A percentile compares a stretch with the other conserved stretches of the same genome.
phyloP scores from a whole-genome alignment of 2,113 vertebrate species.

The Corythoichthys haematopterus region DNA sequence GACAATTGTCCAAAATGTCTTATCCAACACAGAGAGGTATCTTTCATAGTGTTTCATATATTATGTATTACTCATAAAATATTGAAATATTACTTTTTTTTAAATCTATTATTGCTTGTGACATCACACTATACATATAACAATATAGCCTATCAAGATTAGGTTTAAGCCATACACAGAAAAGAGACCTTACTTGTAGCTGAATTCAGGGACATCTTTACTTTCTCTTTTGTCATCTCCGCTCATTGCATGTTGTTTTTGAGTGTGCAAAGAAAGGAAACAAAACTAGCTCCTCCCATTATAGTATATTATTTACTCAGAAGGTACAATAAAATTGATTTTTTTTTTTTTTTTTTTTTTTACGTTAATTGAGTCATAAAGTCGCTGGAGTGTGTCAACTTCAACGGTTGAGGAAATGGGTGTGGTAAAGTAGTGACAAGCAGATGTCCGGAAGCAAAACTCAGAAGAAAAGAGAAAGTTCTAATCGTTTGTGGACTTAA shows the following conservation, averaged over 20 bases:
- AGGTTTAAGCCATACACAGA: not conserved
- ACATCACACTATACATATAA: not conserved
- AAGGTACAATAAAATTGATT: not conserved
- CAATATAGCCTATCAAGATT: not conserved
- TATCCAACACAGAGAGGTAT: not conserved
- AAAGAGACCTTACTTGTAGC: conserved; percentile 57
- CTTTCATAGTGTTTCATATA: not conserved
- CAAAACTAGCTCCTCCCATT: not conserved
- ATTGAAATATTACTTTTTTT: not conserved
- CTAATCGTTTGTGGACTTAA: not conserved
- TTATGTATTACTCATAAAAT: no score
- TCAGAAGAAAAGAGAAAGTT: not conserved
- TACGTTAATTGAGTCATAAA: not conserved
- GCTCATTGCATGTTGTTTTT: conserved; percentile 34
- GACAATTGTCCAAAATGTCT: not conserved
- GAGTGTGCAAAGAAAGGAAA: not conserved
- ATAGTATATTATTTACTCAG: not conserved
- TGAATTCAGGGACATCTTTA: conserved; percentile 68
- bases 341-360: no score
- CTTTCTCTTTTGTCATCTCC: conserved; percentile 50
- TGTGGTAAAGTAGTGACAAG: conserved; percentile 6
- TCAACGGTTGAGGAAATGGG: not conserved
- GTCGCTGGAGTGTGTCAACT: not conserved
- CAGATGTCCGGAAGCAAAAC: not conserved
- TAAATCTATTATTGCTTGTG: not conserved